phyloP scores from a whole-genome alignment of 2,797 vertebrate genomes.

The Spheniscus humboldti region DNA sequence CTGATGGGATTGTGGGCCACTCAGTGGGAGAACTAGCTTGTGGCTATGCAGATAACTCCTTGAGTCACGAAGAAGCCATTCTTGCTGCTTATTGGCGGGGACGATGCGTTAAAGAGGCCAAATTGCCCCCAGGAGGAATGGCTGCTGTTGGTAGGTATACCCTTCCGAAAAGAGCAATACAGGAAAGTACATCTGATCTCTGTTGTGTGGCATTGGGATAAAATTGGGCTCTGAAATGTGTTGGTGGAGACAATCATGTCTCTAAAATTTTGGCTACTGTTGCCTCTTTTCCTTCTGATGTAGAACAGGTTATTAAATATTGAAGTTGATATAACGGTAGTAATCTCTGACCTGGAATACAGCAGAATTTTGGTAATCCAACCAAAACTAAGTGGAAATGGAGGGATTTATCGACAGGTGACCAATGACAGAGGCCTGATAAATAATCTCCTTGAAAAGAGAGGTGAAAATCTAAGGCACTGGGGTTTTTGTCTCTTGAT shows the following conservation, averaged over 20 bases:
- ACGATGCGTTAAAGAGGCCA: conserved; percentile 88
- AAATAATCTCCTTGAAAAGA: not conserved
- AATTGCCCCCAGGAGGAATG: conserved; percentile 90
- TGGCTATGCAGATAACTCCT: conserved; percentile 90
- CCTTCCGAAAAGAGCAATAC: not conserved
- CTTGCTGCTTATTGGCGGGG: conserved; percentile 95
- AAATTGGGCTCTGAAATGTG: not conserved
- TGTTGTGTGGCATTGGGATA: not conserved
- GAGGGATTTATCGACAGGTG: not conserved
- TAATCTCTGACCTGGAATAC: not conserved
- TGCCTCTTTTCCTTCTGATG: not conserved
- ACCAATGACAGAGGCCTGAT: not conserved
- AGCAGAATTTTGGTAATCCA: not conserved
- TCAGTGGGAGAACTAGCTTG: conserved; percentile 95
- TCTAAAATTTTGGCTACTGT: not conserved
- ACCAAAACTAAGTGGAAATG: not conserved
- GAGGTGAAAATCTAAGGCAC: not conserved
- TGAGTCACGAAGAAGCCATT: conserved; percentile 86
- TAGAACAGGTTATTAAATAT: not conserved
- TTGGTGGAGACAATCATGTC: not conserved
- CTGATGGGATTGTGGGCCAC: conserved; percentile 93
- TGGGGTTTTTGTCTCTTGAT: not conserved
- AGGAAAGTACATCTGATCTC: not conserved
- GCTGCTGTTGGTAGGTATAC: conserved; percentile 89
- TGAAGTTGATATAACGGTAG: not conserved